Percentiles rank a stretch among this genome's conserved stretches.
phyloP scores from a whole-genome alignment of 2,888 invertebrate genomes.

The Ennomos quercinarius region DNA sequence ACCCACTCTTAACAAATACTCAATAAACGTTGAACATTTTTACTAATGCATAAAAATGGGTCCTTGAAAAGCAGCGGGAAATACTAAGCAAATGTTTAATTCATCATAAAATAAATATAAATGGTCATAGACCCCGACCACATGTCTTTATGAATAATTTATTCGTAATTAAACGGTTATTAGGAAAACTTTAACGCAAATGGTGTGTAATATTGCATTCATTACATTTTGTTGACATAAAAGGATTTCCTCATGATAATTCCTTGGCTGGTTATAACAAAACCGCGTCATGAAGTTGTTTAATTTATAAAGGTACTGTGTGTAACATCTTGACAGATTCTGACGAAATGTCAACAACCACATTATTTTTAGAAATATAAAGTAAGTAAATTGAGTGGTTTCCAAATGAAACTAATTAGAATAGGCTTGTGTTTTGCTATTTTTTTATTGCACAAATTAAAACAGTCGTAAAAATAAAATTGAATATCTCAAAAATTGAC shows the following conservation, averaged over 20 bases:
- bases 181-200: slow-evolving; percentile 23
- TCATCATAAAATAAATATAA: slow-evolving; percentile 30
- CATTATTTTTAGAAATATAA: too few species aligned
- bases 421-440: too few species aligned
- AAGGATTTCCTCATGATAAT: slow-evolving; percentile 53
- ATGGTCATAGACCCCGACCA: slow-evolving; percentile 38
- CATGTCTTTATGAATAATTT: slow-evolving; percentile 32
- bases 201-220: slow-evolving; percentile 24
- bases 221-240: slow-evolving; percentile 40
- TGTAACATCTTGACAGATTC: too few species aligned
- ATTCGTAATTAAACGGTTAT: slow-evolving; percentile 27
- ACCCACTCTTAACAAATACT: too few species aligned
- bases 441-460: too few species aligned
- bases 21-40: too few species aligned
- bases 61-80: slow-evolving; percentile 4
- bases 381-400: slow-evolving; percentile 6
- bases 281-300: slow-evolving; percentile 5
- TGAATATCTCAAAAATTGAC: too few species aligned
- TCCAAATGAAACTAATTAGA: slow-evolving; percentile 3
- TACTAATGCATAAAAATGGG: too few species aligned
- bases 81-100: slow-evolving; percentile 13
- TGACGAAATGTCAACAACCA: too few species aligned
- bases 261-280: slow-evolving; percentile 9
- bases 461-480: too few species aligned
- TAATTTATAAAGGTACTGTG: too few species aligned